A percentile compares a stretch with the other conserved stretches of the same genome.
These are phyloP conservation scores for Carduelis carduelis DNA, from an alignment of 2,797 vertebrate species.

Conservation along the genomic window DNA sequence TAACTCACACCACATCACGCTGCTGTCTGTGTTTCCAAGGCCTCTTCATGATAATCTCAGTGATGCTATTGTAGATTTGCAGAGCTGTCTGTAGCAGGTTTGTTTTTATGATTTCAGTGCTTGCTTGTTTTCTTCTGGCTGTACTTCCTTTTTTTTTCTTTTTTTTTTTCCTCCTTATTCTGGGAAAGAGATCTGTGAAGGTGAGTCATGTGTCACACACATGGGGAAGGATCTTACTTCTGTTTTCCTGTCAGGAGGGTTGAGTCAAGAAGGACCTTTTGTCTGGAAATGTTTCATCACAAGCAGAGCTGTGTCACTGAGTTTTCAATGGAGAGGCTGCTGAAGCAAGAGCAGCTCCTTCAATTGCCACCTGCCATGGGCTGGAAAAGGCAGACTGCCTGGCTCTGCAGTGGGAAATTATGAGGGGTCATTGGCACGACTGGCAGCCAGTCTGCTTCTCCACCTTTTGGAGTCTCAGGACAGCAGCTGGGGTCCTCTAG, in stretches of 20 bases:
- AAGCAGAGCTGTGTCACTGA: background rate
- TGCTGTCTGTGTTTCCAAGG: background rate
- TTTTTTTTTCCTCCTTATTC: background rate
- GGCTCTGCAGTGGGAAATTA: background rate
- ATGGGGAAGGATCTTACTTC: background rate
- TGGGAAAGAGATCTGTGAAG: slow-evolving; percentile 23
- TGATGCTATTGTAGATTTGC: background rate
- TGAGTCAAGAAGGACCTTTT: slow-evolving; percentile 12
- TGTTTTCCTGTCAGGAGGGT: background rate
- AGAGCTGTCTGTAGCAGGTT: background rate
- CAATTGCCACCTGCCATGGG: background rate
- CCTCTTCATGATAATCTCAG: background rate
- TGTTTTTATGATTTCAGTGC: fast-evolving
- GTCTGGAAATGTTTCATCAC: background rate
- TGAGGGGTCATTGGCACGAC: fast-evolving
- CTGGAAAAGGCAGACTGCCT: background rate
- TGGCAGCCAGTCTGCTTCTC: background rate
- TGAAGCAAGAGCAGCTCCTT: background rate
- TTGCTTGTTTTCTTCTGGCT: background rate
- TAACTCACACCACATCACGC: background rate
- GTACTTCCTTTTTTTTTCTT: background rate
- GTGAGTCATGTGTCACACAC: background rate
- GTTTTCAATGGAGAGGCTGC: background rate
- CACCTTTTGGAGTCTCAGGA: background rate
- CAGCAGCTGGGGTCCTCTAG: background rate